Evolutionary conservation across 2,113 vertebrate genomes (phyloP), one percentile per base, ranked within the genome.

Genomic region (Vombatus ursinus): DNA sequence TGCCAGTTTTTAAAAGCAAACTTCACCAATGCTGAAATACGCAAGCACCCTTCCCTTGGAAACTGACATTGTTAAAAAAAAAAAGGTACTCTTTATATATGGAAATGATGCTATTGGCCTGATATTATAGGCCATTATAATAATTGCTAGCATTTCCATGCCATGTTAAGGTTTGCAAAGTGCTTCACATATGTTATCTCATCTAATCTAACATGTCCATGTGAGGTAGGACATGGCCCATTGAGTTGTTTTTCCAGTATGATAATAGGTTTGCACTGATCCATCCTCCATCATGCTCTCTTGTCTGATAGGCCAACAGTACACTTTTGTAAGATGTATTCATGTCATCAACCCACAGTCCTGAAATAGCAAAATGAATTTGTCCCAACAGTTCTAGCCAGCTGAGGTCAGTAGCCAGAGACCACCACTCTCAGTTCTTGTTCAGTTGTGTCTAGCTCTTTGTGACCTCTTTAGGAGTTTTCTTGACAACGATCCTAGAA

Each of bases 1-100:
- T 23, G 61, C 94, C 37, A 90, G 23, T 94, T 96, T 91, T 84
- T 89, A 92, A 95, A 93, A 90, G 68, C 49, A 91, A 92, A 49
- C 12, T 53, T 12, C 53, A 93, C 93, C 26, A n/a, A 84, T 44
- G 14, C n/a, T 22, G 19, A 77, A n/a, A 77, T 44, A 96, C 94
- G 94, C 48, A 8, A 94, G 90, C 14, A 47, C 51, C 92, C n/a
- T 94, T 95, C 50, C 44, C 90, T 44, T 31, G 16, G 26, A 26
- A 44, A 50, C 47, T 68, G 53, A 95, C 5, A 23, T 19, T 93
- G 50, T 93, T 84, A 2, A 3, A 51, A 12, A 28, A 91, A 49
- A 49, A 61, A 31, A 89, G 7, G 0, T 9, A 57, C 7, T 77
- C 24, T 92, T 93, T 52, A 6, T 47, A 52, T 90, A 31, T 23